These are phyloP conservation scores for Garrulus glandarius DNA, from an alignment of 2,797 vertebrate species.

Conservation along the genomic window DNA sequence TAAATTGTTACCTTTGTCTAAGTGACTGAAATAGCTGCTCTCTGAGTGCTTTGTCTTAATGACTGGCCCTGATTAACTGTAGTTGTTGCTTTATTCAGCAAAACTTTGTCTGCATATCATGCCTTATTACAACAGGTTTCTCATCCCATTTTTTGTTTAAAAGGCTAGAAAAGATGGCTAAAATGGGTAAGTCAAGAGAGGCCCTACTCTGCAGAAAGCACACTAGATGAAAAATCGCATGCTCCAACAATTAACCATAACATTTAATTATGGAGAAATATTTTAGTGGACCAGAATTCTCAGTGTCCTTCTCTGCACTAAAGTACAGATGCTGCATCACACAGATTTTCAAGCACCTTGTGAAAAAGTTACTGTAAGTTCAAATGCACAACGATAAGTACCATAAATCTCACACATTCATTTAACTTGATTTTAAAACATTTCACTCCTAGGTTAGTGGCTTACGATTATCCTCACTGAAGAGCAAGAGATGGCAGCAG, in stretches of 20 bases:
- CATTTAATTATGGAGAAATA: background rate
- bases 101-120: background rate
- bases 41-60: constrained; percentile 11
- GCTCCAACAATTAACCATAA: background rate
- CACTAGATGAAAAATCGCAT: background rate
- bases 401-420: background rate
- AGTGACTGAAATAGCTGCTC: constrained; percentile 30
- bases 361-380: background rate
- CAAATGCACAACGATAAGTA: background rate
- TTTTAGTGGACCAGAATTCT: background rate
- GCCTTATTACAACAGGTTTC: background rate
- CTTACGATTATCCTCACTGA: background rate
- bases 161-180: background rate
- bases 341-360: background rate
- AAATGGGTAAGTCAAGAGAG: background rate
- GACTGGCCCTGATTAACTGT: background rate
- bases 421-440: background rate
- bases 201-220: background rate
- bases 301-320: background rate
- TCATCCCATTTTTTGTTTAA: background rate
- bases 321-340: background rate
- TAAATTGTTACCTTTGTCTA: constrained; percentile 35
- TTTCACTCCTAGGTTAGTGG: background rate
- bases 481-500: background rate
- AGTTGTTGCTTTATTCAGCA: background rate